Percentiles rank a stretch among this genome's conserved stretches.
phyloP scores from a whole-genome alignment of 2,113 vertebrate species.

The Mastomys natalensis region DNA sequence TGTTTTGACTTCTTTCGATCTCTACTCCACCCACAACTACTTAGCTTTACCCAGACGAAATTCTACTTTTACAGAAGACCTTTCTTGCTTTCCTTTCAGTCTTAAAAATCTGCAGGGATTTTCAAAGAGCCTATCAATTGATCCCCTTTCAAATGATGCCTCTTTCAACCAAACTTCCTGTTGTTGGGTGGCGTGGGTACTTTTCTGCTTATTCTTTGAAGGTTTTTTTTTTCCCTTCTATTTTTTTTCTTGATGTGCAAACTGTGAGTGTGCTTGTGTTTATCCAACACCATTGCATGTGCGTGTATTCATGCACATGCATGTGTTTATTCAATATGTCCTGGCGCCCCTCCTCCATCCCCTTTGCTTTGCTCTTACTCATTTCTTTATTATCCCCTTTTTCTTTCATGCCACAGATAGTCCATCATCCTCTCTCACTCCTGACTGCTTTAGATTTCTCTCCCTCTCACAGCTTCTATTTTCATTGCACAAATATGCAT shows the following conservation, averaged over 20 bases:
- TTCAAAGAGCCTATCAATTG: neutral
- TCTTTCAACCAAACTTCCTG: neutral
- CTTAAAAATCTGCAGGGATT: neutral
- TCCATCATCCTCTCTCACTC: no score
- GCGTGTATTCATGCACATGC: neutral
- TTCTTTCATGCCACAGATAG: neutral
- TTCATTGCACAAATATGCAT: neutral
- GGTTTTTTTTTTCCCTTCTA: neutral
- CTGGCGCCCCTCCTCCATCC: neutral
- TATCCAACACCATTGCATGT: neutral
- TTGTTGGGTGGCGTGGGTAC: neutral
- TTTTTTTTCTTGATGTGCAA: neutral
- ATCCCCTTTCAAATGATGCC: neutral
- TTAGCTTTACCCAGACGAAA: neutral
- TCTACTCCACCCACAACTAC: neutral
- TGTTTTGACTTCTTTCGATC: conserved; percentile 58
- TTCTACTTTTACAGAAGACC: conserved; percentile 27
- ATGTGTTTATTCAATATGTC: neutral
- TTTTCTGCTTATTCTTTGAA: neutral
- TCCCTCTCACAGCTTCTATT: neutral
- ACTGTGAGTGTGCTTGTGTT: neutral
- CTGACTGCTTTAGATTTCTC: neutral
- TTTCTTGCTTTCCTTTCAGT: neutral
- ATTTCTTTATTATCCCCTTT: no score
- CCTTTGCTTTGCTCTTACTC: neutral